These are phyloP conservation scores for Acanthosepion esculentum DNA, from an alignment of 2,888 invertebrate species.

Conservation along the genomic window DNA sequence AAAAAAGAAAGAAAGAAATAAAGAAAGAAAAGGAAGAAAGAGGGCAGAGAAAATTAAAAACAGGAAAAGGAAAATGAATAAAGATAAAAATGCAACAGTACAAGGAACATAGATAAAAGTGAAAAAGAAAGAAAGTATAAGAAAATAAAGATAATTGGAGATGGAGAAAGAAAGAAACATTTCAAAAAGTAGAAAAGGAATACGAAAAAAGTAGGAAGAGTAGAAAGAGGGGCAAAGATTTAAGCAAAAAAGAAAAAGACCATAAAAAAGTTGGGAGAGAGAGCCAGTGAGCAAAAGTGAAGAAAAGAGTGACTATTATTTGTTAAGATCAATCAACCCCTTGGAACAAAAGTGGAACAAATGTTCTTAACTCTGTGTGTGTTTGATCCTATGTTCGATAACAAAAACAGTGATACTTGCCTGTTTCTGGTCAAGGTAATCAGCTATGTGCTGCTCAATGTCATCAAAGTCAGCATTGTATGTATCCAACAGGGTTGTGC, in stretches of 20 bases:
- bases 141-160: too few relatives aligned
- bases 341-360: not conserved
- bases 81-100: too few relatives aligned
- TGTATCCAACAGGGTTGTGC: slow-evolving; percentile 65
- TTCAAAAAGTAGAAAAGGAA: not conserved
- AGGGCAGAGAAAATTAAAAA: not conserved
- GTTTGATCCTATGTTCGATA: not conserved
- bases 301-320: not conserved
- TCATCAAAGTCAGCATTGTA: slow-evolving; percentile 65
- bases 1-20: not conserved
- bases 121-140: not conserved
- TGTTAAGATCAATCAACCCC: not conserved
- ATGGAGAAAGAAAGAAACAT: not conserved
- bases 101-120: too few relatives aligned
- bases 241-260: not conserved
- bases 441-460: slow-evolving; percentile 67
- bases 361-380: not conserved
- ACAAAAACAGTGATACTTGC: slow-evolving; percentile 55
- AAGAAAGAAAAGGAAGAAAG: not conserved
- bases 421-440: slow-evolving; percentile 60
- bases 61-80: not conserved
- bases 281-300: not conserved
- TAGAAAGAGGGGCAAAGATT: not conserved
- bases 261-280: not conserved
- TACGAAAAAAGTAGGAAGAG: not conserved